Base-by-base conservation (phyloP, 2,113 vertebrate genomes). In the Illadopsis cleaveri region DNA sequence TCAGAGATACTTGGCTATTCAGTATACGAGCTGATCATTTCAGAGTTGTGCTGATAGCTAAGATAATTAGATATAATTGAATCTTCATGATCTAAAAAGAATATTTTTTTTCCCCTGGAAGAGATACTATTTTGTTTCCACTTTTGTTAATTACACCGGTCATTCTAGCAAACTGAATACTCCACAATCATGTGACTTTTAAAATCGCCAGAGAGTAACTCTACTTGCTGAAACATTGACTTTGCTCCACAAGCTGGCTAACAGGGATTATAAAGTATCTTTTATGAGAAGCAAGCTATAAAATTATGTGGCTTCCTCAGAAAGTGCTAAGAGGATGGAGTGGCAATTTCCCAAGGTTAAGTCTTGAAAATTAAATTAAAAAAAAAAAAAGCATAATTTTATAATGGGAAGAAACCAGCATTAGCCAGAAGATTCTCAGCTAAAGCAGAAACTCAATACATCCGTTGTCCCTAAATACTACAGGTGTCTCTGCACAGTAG, bases 61-160 rank as follows among this genome's bases (percentile, higher is more conserved):
- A 89, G 96, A 92, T 96, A 98, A 98, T 97, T 97, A 94, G 83
- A 92, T 96, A 68, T 90, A 97, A 97, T 94, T 96, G 78, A 94
- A 95, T 91, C 91, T 82, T 87, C 77, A 90, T 79, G 82, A 91
- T 94, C 93, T 85, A 75, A 92, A 94, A 75, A 48, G 0, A 35
- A 48, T 14, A 3, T 94, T 87, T 82, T 72, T 72, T 82, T 89
- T 78, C 50, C 62, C 62, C 61, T 92, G 31, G 25, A 89, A 89
- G n/a, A 66, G n/a, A 83, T 71, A 78, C 51, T 42, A 23, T 44
- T 89, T 71, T 96, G 87, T 91, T 93, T 95, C 51, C 50, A 56
- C 31, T 89, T 69, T 75, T 45, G 12, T 78, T 87, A 94, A 88
- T 95, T 75, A 79, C 11, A 60, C 38, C 47, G 2, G 11, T 90